phyloP scores from a whole-genome alignment of 2,888 invertebrate genomes.

The Heliconius aoede region DNA sequence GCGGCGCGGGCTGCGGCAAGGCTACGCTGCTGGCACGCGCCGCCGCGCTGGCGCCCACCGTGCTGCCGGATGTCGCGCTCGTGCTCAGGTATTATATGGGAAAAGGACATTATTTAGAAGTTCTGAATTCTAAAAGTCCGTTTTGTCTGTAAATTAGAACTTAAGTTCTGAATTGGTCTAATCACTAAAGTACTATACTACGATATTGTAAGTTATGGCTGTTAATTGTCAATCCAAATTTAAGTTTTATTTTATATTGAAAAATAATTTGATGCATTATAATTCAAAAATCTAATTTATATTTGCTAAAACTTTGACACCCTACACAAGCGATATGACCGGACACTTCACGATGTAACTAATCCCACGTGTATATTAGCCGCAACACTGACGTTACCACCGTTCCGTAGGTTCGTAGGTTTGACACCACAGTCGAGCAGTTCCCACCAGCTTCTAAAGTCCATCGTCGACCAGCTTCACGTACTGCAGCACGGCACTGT shows the following conservation, averaged over 20 bases:
- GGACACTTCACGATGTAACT: neutral
- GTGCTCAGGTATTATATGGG: slow-evolving; percentile 63
- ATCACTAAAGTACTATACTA: too few relatives aligned
- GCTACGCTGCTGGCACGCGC: slow-evolving; percentile 90
- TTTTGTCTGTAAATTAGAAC: too few relatives aligned
- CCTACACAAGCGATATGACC: too few relatives aligned
- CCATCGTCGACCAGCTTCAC: slow-evolving; percentile 89
- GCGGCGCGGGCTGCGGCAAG: slow-evolving; percentile 92
- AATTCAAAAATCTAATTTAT: too few relatives aligned
- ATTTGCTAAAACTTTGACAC: too few relatives aligned
- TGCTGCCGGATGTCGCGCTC: slow-evolving; percentile 85
- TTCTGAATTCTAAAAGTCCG: neutral
- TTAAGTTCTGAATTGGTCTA: too few relatives aligned
- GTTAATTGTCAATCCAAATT: too few relatives aligned
- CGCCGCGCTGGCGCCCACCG: slow-evolving; percentile 85
- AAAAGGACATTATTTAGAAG: too few relatives aligned
- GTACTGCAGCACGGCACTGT: slow-evolving; percentile 87
- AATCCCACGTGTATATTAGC: neutral
- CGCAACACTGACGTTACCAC: slow-evolving; percentile 39
- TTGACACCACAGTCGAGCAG: slow-evolving; percentile 87
- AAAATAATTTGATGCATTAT: too few relatives aligned
- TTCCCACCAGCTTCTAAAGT: slow-evolving; percentile 88
- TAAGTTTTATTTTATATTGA: too few relatives aligned
- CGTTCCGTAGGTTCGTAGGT: slow-evolving; percentile 84
- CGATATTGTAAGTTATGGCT: too few relatives aligned